Evolutionary conservation across 2,888 invertebrate species (phyloP), one percentile per base, ranked within the genome.

Genomic region (Drosophila suboccidentalis): DNA sequence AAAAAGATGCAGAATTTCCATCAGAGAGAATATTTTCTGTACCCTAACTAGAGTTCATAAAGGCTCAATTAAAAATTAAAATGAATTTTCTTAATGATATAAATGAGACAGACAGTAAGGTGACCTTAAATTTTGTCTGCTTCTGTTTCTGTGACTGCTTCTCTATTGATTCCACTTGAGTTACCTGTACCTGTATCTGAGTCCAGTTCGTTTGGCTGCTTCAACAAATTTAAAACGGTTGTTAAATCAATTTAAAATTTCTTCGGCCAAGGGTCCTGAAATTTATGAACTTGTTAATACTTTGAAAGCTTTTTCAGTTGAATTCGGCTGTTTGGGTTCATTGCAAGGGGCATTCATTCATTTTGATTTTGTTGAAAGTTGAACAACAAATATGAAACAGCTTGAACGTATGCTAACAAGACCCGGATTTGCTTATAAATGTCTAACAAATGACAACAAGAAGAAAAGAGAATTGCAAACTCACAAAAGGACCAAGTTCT

Each of bases 341-440:
- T 15, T 29, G 50, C 44, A 36, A 6, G 22, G 36, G 53, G 49
- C 47, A 53, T 41, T 38, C 53, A 71, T 51, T 59, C 65, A 63
- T 70, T 82, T 80, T 75, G 77, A 88, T 86, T 84, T 86, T 65
- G 49, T 72, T 49, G 72, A 80, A 80, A 83, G 76, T 82, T 79
- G 39, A 44, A 46, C 61, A 75, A 66, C 69, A 80, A 72, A 59
- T 26, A 55, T 39, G 57, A 55, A 46, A 57, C 62, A 62, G 59
- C 63, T 63, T 66, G 63, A 63, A 62, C 57, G 66, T 72, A 79
- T 66, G 81, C 82, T 68, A 76, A 76, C 68, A 71, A 77, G 69
- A 72, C 63, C 63, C 66, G 75, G 83, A 80, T 82, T 87, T 85
- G 59, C 77, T 77, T 82, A 75, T 86, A 84, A 87, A 87, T 87